Conservation (phyloP, 2,888 invertebrate species). For the Melinaea menophilus region DNA sequence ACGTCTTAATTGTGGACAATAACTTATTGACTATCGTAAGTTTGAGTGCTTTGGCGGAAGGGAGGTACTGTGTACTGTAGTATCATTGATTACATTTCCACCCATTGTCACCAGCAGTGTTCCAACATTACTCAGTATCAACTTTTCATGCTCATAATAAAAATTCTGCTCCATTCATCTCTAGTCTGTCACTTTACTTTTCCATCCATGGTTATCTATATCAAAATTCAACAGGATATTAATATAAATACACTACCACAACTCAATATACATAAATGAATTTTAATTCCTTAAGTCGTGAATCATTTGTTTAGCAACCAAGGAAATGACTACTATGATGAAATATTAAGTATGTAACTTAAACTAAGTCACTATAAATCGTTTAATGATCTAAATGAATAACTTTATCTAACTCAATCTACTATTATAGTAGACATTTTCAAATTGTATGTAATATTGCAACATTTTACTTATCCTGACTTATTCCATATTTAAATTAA, state of each 20-base stretch:
- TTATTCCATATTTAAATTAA: conserved; percentile 21
- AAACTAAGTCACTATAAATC: too few relatives aligned
- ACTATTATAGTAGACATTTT: background rate
- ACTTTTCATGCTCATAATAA: conserved; percentile 52
- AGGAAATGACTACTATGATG: background rate
- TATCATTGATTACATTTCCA: conserved; percentile 76
- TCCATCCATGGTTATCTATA: conserved; percentile 64
- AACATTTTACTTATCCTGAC: conserved; percentile 9
- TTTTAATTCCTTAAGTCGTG: background rate
- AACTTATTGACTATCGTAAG: conserved; percentile 49
- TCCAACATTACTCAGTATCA: conserved; percentile 60
- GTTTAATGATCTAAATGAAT: too few relatives aligned
- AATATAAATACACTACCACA: conserved; percentile 22
- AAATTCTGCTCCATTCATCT: conserved; percentile 35
- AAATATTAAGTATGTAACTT: conserved; percentile 13
- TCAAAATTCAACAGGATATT: conserved; percentile 36
- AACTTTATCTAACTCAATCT: background rate
- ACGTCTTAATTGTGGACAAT: conserved; percentile 19
- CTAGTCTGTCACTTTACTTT: conserved; percentile 56
- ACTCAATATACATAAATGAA: conserved; percentile 12
- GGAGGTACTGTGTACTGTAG: conserved; percentile 62
- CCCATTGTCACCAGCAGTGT: conserved; percentile 56
- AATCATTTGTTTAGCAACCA: background rate
- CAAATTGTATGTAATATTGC: background rate
- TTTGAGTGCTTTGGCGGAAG: conserved; percentile 47